These are phyloP conservation scores for Ophion ventricosus DNA, from an alignment of 2,888 invertebrate species.

Conservation along the genomic window DNA sequence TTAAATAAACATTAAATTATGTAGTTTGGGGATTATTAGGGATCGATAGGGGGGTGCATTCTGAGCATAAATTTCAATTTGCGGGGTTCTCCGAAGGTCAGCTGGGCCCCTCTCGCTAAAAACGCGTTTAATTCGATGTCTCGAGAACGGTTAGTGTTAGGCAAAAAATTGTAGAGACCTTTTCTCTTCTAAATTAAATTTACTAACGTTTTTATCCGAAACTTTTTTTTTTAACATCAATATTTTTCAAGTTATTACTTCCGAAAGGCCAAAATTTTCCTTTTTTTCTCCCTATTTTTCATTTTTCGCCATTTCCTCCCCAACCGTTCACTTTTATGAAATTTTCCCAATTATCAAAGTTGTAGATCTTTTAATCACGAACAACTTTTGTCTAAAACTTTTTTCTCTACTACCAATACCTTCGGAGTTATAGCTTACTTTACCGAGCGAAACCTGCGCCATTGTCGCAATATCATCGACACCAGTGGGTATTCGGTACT, in stretches of 20 bases:
- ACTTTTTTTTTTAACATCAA: constrained; percentile 37
- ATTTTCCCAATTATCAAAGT: constrained; percentile 5
- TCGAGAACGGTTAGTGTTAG: constrained; percentile 40
- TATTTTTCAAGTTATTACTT: constrained; percentile 31
- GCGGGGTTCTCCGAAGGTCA: constrained; percentile 34
- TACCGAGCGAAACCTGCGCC: no score
- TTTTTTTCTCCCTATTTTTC: constrained; percentile 2
- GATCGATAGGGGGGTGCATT: constrained; percentile 43
- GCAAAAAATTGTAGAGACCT: constrained; percentile 48
- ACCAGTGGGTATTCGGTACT: no score
- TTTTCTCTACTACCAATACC: constrained; percentile 8
- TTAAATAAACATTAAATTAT: background rate
- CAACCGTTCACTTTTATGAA: constrained; percentile 12
- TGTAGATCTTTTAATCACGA: constrained; percentile 37
- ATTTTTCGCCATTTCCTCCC: constrained; percentile 20
- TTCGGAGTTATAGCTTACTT: constrained; percentile 17
- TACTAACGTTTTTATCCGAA: constrained; percentile 11
- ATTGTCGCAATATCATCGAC: no score
- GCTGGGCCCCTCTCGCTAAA: constrained; percentile 27
- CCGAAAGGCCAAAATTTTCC: constrained; percentile 24
- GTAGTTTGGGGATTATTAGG: constrained; percentile 14
- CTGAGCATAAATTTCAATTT: constrained; percentile 42
- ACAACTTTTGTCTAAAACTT: constrained; percentile 35
- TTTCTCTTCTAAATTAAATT: constrained; percentile 42
- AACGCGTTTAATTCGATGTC: constrained; percentile 51